Base-by-base conservation (phyloP, 2,797 vertebrate genomes). In the Erpetoichthys calabaricus region DNA sequence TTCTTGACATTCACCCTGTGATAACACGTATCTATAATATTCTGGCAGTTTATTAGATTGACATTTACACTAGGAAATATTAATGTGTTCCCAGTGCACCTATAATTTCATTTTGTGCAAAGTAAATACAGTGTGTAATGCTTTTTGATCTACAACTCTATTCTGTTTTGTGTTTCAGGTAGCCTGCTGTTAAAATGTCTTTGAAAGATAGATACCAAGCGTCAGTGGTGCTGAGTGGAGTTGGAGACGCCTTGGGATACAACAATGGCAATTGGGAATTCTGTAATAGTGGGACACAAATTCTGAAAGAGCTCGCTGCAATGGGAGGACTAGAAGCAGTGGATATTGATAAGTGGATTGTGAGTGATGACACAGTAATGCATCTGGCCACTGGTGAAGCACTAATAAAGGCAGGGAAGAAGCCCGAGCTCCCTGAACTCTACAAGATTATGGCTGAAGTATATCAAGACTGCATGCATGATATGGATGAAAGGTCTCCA, bases 291-390 rank as follows among this genome's bases (percentile, higher is more conserved):
- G 86, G 85, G 5, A 47, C 64, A 7, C 53, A 57, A 51, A 89
- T 89, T 64, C 86, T 88, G 65, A 55, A 3, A n/a, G 67, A 84
- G 61, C 56, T 89, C 67, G 70, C 66, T 0, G 3, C 69, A 59
- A 70, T 70, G 65, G 86, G 86, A 0, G 87, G 85, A 5, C 49
- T 88, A 4, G 54, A 60, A 4, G 72, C 79, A 46, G 42, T 89
- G 7, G 63, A 75, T 3, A 72, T 78, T 51, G 59, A 47, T 1
- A 55, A 54, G 0, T 86, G 86, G 82, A 78, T 45, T 6, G 80
- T 89, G 59, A 89, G 86, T 0, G 86, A 89, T 6, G 86, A 89
- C 43, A 89, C 87, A 0, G 72, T 89, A 53, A 89, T 89, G 87
- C 86, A 89, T 63, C 60, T 89, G 63, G 86, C 86, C 42, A 89